phyloP scores from a whole-genome alignment of 2,888 invertebrate species.

The Iphiclides podalirius region DNA sequence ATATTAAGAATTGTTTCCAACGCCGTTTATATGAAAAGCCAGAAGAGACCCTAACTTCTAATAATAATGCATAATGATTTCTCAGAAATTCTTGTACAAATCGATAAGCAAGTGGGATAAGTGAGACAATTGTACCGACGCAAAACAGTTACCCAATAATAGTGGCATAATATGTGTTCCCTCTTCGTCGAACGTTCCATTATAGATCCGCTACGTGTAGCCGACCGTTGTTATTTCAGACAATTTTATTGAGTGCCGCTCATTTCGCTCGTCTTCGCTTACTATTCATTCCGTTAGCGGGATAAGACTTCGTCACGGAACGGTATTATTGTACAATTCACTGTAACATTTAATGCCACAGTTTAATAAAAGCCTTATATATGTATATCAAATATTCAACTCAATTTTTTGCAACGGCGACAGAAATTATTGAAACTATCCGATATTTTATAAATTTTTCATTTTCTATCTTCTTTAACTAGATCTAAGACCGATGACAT shows the following conservation, averaged over 20 bases:
- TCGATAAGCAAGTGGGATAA: conserved; percentile 14
- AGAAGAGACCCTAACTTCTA: too few species aligned
- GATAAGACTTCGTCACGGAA: conserved; percentile 29
- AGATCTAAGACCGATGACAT: too few species aligned
- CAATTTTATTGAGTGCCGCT: conserved; percentile 32
- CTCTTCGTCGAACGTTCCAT: conserved; percentile 31
- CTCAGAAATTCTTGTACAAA: conserved; percentile 1
- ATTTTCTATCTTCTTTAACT: too few species aligned
- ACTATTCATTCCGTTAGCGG: conserved; percentile 32
- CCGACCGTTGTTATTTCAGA: conserved; percentile 33
- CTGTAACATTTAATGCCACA: conserved; percentile 6
- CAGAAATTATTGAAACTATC: too few species aligned
- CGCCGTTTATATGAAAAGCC: too few species aligned
- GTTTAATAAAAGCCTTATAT: too few species aligned
- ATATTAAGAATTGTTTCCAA: too few species aligned
- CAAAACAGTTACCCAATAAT: conserved; percentile 29
- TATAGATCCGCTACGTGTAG: conserved; percentile 37
- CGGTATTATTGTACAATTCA: conserved; percentile 23
- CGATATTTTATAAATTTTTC: too few species aligned
- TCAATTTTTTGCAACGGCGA: too few species aligned
- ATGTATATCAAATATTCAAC: too few species aligned
- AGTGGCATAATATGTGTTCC: conserved; percentile 28
- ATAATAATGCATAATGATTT: too few species aligned
- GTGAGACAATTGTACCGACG: conserved; percentile 20
- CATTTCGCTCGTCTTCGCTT: conserved; percentile 27